Evolutionary conservation across 2,113 vertebrate species (phyloP), one percentile per base, ranked within the genome.

Genomic region (Actenoides lindsayi): DNA sequence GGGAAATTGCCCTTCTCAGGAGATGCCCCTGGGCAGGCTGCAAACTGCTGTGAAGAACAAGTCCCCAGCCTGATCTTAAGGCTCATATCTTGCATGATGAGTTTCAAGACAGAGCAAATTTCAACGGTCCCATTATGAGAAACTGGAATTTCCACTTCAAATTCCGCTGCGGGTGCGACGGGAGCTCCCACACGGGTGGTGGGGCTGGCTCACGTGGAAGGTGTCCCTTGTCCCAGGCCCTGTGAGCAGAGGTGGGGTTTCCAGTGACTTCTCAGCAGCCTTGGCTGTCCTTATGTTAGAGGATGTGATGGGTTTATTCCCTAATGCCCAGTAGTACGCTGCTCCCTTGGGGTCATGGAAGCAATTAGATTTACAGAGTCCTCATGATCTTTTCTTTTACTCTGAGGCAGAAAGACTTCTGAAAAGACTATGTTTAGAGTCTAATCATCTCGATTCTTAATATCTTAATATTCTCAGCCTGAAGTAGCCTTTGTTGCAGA

Each of bases 31-130:
- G 77, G 89, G 94, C 62, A 71, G 73, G 83, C 89, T 89, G 79
- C 15, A 46, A 81, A 78, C 4, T 37, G 35, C 90, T 73, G 73
- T 27, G 39, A 31, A 65, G n/a, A 88, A 9, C 63, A 17, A 46
- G 13, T 41, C 65, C 86, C 77, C 76, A 73, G 0, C 28, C 53
- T 73, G 83, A 20, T 62, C 77, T 74, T 37, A 13, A 37, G 80
- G 65, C 83, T 65, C 44, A 54, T 65, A 13, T 15, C 53, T 65
- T 35, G 33, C 3, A 5, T 73, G 80, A 92, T 64, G 57, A 50
- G 84, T 87, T 89, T 84, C n/a, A n/a, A 93, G 75, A n/a, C 65
- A 76, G 77, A 89, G 69, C 65, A 91, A 91, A 94, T 93, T 89
- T 92, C 0, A 19, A 11, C 94, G 84, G 60, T 86, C 51, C 42